These are phyloP conservation scores for Kryptopterus vitreolus DNA, from an alignment of 2,797 vertebrate genomes.

Conservation along the genomic window DNA sequence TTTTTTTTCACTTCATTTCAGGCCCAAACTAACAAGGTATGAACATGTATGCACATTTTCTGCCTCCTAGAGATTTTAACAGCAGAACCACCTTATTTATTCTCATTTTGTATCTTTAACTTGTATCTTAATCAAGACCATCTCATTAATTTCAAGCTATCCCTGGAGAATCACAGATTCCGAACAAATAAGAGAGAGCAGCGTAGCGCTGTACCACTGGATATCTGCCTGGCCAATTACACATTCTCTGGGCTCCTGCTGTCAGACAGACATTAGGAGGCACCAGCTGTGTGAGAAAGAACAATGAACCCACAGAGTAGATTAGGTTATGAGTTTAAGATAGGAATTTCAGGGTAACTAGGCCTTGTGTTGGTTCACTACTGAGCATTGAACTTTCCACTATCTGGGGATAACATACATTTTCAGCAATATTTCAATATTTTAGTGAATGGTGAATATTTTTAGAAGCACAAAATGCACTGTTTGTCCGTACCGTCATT, in stretches of 20 bases:
- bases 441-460: background rate
- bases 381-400: background rate
- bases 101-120: background rate
- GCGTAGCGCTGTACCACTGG: background rate
- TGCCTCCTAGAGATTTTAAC: background rate
- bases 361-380: background rate
- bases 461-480: background rate
- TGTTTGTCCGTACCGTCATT: too few relatives aligned
- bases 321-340: background rate
- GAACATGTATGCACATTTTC: background rate
- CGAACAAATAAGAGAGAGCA: background rate
- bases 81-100: background rate
- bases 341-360: background rate
- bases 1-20: background rate
- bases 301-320: constrained; percentile 2
- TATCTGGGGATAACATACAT: background rate
- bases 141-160: background rate
- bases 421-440: background rate
- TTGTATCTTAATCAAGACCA: background rate
- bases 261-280: background rate
- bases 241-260: background rate
- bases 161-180: background rate
- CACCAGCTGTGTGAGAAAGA: background rate
- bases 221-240: background rate
- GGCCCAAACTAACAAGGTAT: background rate